Evolutionary conservation across 2,113 vertebrate genomes (phyloP), one percentile per base, ranked within the genome.

Genomic region (Merops nubicus): DNA sequence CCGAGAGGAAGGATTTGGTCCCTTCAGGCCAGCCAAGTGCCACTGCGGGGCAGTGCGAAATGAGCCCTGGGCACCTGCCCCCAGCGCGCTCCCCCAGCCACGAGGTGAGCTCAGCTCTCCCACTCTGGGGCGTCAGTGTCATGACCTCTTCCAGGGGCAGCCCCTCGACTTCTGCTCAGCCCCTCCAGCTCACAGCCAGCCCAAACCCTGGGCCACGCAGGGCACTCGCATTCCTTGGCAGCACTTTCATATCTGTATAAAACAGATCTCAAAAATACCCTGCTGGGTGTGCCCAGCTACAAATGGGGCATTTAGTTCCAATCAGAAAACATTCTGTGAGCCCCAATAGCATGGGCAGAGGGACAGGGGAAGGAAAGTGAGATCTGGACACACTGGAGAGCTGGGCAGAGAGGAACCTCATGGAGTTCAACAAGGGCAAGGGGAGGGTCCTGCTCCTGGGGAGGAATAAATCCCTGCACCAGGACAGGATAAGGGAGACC

Each of bases 171-270:
- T 53, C 43, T 88, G 22, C 68, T 15, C 38, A 64, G 53, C 11
- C n/a, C 19, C 51, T 70, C 63, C 78, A 51, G 51, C 51, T 7
- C 16, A 18, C 1, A 3, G 59, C 26, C 53, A 81, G 48, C 50
- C 48, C 43, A 79, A 40, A 5, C 22, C 54, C 60, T 42, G 70
- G 29, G 25, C 85, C 16, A 1, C 1, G 22, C 33, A 29, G 43
- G 42, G 34, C 23, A 28, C 23, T 40, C 0, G 0, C 23, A 11
- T 31, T 82, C 53, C 59, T 73, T 16, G 9, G 20, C 45, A 48
- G 42, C 28, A 4, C 65, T 45, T 69, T 13, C n/a, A 20, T 25
- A 4, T 20, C 33, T 50, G 33, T 40, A 12, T 5, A 10, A 1
- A 4, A 40, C 1, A 40, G 40, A 57, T 11, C 26, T 26, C n/a